Percentiles rank a stretch among this genome's conserved stretches.
phyloP scores from a whole-genome alignment of 2,888 invertebrate species.

The Eutolmus rufibarbis region DNA sequence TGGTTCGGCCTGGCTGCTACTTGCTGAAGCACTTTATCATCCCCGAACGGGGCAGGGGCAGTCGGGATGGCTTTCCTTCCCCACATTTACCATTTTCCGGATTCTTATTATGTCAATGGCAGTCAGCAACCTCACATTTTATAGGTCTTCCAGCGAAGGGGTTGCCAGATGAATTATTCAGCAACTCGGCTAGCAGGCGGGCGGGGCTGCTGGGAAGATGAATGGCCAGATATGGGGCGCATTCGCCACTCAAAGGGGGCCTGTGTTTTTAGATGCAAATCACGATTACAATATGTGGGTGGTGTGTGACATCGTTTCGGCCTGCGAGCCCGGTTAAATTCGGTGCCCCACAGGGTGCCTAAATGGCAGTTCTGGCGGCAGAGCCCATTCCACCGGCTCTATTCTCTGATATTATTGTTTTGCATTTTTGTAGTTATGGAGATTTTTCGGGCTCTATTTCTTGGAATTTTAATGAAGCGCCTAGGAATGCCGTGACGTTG shows the following conservation, averaged over 20 bases:
- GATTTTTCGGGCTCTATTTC: neutral
- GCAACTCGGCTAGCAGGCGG: neutral
- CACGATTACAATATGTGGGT: neutral
- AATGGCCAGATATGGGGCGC: neutral
- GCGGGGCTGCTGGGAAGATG: neutral
- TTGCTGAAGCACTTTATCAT: neutral
- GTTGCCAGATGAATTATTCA: conserved; percentile 30
- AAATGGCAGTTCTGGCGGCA: neutral
- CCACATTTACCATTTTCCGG: conserved; percentile 12
- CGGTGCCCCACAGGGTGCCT: neutral
- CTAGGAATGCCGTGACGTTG: neutral
- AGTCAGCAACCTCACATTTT: neutral
- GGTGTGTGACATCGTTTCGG: neutral
- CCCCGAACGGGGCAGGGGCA: neutral
- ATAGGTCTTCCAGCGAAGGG: conserved; percentile 1
- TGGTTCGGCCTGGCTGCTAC: neutral
- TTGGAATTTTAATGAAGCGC: neutral
- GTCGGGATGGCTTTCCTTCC: neutral
- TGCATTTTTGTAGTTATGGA: neutral
- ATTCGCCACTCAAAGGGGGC: neutral
- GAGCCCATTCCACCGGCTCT: neutral
- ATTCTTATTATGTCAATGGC: conserved; percentile 29
- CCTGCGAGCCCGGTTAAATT: neutral
- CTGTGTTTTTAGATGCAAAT: conserved; percentile 27
- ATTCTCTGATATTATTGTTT: neutral